Evolutionary conservation across 2,113 vertebrate species (phyloP).

Genomic region (Melanerpes formicivorus): DNA sequence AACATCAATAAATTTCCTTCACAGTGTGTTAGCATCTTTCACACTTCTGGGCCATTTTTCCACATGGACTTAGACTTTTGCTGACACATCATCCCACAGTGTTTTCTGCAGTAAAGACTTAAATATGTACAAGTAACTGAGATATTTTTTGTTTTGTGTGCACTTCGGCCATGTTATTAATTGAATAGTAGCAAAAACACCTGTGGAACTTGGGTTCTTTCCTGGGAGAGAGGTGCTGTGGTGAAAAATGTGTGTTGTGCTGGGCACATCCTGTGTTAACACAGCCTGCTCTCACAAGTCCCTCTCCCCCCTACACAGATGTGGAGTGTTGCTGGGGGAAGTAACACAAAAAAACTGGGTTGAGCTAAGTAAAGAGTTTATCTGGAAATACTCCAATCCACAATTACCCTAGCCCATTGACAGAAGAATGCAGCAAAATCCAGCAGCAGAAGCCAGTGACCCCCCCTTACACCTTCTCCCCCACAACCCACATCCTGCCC

Average conservation of each 20-base stretch:
- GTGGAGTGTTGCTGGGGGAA: too few relatives aligned
- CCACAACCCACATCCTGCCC: too few relatives aligned
- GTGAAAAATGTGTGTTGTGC: not conserved
- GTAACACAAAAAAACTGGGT: too few relatives aligned
- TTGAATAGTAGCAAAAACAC: not conserved
- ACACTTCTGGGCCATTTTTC: rapidly evolving
- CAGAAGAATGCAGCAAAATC: too few relatives aligned
- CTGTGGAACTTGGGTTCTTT: not conserved
- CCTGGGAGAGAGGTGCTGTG: not conserved
- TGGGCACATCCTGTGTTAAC: not conserved
- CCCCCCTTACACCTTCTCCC: too few relatives aligned
- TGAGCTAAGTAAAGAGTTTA: too few relatives aligned
- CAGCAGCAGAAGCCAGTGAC: too few relatives aligned
- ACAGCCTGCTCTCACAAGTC: too few relatives aligned
- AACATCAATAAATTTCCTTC: not conserved
- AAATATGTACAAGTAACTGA: not conserved
- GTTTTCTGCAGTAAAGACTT: not conserved
- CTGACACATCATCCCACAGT: not conserved
- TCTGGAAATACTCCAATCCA: too few relatives aligned
- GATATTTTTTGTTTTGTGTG: not conserved
- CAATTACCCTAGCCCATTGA: too few relatives aligned
- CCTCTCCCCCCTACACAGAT: too few relatives aligned
- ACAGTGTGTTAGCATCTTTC: rapidly evolving
- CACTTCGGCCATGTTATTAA: not conserved
- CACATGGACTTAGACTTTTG: not conserved